Evolutionary conservation across 1,140 invertebrate species (phyloP).

Genomic region (Calliphora vicina): DNA sequence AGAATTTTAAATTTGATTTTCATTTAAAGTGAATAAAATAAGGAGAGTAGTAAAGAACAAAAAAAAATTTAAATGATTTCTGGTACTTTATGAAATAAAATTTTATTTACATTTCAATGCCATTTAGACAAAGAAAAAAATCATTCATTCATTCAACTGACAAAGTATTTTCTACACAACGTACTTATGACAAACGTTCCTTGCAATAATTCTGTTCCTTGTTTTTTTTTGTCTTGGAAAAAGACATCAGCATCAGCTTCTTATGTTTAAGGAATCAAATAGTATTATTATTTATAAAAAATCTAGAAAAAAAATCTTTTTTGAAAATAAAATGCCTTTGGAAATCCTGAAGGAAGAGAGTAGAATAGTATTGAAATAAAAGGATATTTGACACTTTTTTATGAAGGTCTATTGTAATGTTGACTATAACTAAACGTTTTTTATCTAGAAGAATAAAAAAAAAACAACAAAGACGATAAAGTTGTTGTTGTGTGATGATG

Average conservation of each 20-base stretch:
- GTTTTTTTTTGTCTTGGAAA: background rate
- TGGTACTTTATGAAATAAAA: conserved; percentile 2
- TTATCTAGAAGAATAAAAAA: too few species aligned
- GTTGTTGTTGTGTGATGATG: background rate
- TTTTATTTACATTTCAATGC: conserved; percentile 23
- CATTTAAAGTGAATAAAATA: background rate
- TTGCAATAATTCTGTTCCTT: background rate
- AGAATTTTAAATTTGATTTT: conserved; percentile 22
- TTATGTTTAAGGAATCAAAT: conserved; percentile 22
- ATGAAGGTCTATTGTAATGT: conserved; percentile 18
- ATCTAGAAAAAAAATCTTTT: background rate
- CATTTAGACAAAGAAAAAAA: background rate
- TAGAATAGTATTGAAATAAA: conserved; percentile 7
- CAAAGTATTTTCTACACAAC: background rate
- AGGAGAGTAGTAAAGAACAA: background rate
- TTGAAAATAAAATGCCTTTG: conserved; percentile 5
- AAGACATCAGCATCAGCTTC: background rate
- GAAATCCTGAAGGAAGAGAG: background rate
- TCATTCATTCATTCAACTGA: background rate
- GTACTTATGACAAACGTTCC: background rate
- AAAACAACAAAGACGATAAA: background rate
- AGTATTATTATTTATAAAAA: conserved; percentile 13
- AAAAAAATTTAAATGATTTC: conserved; percentile 15
- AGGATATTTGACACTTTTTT: conserved; percentile 30
- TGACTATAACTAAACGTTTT: conserved; percentile 24